Evolutionary conservation across 2,888 invertebrate genomes (phyloP).

Genomic region (Ecliptopera silaceata): DNA sequence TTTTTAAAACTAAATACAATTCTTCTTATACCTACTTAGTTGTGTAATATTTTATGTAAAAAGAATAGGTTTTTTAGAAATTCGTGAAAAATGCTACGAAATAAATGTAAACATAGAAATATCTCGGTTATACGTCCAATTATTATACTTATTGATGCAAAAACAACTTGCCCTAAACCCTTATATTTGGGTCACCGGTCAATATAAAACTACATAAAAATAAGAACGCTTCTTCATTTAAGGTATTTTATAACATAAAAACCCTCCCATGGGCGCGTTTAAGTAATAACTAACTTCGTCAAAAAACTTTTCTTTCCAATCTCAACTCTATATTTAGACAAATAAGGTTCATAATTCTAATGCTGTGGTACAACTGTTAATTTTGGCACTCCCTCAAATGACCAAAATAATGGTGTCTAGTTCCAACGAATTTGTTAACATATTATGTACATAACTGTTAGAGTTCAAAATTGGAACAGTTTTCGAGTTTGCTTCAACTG

Average conservation of each 20-base stretch:
- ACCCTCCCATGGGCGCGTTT: conserved; percentile 22
- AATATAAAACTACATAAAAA: no score
- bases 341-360: conserved; percentile 5
- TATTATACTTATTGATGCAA: not conserved
- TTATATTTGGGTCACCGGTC: not conserved
- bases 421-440: not conserved
- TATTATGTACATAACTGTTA: no score
- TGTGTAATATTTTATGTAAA: no score
- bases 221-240: not conserved
- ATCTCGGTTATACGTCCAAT: no score
- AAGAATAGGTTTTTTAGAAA: no score
- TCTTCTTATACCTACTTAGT: no score
- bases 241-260: conserved; percentile 13
- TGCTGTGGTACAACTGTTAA: conserved; percentile 27
- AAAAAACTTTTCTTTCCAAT: not conserved
- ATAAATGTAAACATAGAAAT: no score
- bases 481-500: no score
- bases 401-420: conserved; percentile 14
- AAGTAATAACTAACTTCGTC: conserved; percentile 9
- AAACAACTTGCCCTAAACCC: not conserved
- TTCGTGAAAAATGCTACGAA: no score
- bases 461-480: no score
- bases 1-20: no score
- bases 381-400: conserved; percentile 35
- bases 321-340: conserved; percentile 4